Evolutionary conservation across 1,140 invertebrate genomes (phyloP).

Genomic region (Scaptomyza montana): DNA sequence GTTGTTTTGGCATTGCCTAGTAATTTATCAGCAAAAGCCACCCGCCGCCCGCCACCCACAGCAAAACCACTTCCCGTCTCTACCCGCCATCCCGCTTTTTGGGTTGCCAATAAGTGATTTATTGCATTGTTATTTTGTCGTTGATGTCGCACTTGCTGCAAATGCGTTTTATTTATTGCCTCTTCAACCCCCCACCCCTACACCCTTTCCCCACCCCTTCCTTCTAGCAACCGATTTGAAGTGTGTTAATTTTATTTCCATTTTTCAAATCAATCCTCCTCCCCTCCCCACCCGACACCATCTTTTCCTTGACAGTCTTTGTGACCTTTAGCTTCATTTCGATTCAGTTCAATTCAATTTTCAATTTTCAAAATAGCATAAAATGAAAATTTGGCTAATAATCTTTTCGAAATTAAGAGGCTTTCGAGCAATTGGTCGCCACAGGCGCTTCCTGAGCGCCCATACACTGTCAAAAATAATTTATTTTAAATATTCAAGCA

Average conservation of each 20-base stretch:
- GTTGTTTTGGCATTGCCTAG: conserved; percentile 29
- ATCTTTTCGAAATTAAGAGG: too few relatives aligned
- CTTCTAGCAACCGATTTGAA: conserved; percentile 39
- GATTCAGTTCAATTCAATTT: conserved; percentile 31
- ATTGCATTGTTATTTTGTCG: conserved; percentile 80
- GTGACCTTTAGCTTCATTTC: conserved; percentile 39
- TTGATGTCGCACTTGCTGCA: conserved; percentile 75
- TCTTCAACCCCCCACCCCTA: too few relatives aligned
- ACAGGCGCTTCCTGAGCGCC: not conserved
- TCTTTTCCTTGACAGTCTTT: conserved; percentile 2
- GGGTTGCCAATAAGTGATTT: conserved; percentile 71
- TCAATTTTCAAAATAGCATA: too few relatives aligned
- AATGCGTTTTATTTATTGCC: conserved; percentile 74
- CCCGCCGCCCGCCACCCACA: not conserved
- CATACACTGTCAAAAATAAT: not conserved
- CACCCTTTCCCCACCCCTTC: too few relatives aligned
- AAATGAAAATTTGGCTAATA: too few relatives aligned
- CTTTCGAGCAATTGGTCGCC: conserved; percentile 2
- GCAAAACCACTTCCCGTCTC: not conserved
- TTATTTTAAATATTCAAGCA: too few relatives aligned
- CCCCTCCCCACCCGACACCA: not conserved
- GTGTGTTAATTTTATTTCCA: conserved; percentile 77
- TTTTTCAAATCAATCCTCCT: conserved; percentile 36
- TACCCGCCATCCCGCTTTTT: not conserved
- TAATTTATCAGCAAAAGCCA: conserved; percentile 41